These are phyloP conservation scores for Caracal caracal DNA, from an alignment of 2,113 vertebrate species.

Conservation along the genomic window DNA sequence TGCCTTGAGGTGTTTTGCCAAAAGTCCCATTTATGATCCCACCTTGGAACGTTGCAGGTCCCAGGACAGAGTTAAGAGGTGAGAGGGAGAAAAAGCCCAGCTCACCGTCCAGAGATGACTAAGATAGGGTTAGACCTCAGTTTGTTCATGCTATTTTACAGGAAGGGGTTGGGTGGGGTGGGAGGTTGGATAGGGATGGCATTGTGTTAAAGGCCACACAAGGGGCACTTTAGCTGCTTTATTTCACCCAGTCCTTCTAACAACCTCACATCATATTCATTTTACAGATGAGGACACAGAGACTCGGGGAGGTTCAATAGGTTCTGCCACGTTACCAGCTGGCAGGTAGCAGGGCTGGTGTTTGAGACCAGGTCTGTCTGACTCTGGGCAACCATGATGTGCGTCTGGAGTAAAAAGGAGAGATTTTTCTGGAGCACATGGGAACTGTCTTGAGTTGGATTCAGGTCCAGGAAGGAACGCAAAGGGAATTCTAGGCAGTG, in stretches of 20 bases:
- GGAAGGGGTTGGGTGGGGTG: background rate
- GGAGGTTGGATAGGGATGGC: fast-evolving
- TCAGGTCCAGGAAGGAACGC: background rate
- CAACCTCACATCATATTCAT: too few relatives aligned
- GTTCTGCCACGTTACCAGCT: background rate
- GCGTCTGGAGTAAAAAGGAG: background rate
- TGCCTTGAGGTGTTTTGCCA: background rate
- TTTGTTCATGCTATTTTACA: background rate
- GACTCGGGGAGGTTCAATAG: fast-evolving
- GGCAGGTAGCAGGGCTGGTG: background rate
- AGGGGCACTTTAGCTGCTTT: background rate
- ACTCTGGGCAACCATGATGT: background rate
- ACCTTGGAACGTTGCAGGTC: background rate
- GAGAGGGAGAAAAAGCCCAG: background rate
- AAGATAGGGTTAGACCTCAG: background rate
- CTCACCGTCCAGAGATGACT: background rate
- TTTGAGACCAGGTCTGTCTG: background rate
- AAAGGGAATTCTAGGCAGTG: background rate
- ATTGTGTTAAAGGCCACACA: background rate
- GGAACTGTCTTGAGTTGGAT: background rate
- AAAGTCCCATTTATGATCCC: background rate
- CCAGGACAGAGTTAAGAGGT: background rate
- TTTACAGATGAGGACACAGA: background rate
- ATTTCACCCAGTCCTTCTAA: background rate
- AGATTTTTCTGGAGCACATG: background rate